A percentile compares a stretch with the other conserved stretches of the same genome.
phyloP scores from a whole-genome alignment of 2,113 vertebrate species.

The Scomber scombrus region DNA sequence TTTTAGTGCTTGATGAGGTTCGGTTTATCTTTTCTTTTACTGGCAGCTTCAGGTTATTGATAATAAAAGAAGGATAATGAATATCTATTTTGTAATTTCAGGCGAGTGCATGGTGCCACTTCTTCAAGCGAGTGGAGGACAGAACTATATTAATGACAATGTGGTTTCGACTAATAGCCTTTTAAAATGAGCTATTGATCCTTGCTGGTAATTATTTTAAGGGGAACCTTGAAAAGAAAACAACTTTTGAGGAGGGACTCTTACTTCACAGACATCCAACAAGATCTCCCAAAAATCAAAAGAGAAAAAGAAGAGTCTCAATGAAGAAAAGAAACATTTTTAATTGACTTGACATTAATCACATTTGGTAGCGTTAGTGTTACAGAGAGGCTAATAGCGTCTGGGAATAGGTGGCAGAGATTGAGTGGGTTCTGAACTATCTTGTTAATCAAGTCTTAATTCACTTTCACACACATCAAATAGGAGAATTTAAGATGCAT shows the following conservation, averaged over 20 bases:
- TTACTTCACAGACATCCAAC: conserved; percentile 6
- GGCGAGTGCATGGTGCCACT: conserved; percentile 32
- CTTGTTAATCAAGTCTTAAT: conserved; percentile 8
- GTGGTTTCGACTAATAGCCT: conserved; percentile 72
- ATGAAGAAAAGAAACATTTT: not conserved
- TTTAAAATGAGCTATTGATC: conserved; percentile 79
- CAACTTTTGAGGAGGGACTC: conserved; percentile 18
- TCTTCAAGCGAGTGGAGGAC: conserved; percentile 36
- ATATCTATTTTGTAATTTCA: conserved; percentile 64
- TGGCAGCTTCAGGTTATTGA: conserved; percentile 3
- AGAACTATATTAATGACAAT: conserved; percentile 68
- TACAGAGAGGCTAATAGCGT: conserved; percentile 8
- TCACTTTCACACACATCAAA: conserved; percentile 5
- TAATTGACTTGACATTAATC: conserved; percentile 30
- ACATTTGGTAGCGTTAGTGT: not conserved
- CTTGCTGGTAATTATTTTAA: conserved; percentile 58
- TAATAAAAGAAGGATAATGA: conserved; percentile 40
- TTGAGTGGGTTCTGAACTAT: not conserved
- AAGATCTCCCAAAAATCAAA: not conserved
- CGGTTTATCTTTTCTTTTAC: not conserved
- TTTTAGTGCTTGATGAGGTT: not conserved
- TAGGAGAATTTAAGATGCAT: not conserved
- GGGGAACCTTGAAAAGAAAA: conserved; percentile 58
- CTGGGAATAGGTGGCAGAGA: conserved; percentile 11
- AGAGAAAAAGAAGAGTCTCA: not conserved